Evolutionary conservation across 1,140 invertebrate species (phyloP).

Genomic region (Ips typographus): DNA sequence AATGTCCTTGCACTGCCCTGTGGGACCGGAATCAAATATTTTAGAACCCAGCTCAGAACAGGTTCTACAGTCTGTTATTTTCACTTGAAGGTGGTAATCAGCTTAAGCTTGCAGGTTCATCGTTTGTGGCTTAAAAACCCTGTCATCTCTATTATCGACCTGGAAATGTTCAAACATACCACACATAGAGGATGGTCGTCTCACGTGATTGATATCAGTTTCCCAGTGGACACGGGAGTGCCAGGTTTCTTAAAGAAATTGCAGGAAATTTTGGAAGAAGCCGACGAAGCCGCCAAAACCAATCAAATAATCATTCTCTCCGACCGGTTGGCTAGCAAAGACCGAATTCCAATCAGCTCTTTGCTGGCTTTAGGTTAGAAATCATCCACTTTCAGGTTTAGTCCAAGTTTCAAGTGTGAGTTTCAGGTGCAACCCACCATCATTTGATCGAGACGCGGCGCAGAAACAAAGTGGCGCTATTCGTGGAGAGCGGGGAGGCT

Average conservation of each 20-base stretch:
- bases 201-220: constrained; percentile 89
- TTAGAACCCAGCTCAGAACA: constrained; percentile 86
- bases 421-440: constrained; percentile 85
- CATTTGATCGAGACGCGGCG: constrained; percentile 92
- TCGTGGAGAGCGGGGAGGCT: constrained; percentile 92
- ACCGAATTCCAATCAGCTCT: constrained; percentile 77
- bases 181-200: constrained; percentile 90
- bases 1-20: constrained; percentile 93
- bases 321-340: constrained; percentile 70
- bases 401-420: background rate
- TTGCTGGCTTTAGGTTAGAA: constrained; percentile 75
- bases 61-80: constrained; percentile 35
- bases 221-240: constrained; percentile 69
- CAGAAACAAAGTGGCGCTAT: constrained; percentile 93
- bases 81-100: background rate
- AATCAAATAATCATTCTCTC: constrained; percentile 89
- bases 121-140: constrained; percentile 93
- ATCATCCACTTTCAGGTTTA: background rate
- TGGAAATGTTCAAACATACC: constrained; percentile 84
- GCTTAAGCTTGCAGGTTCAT: constrained; percentile 63
- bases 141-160: constrained; percentile 87
- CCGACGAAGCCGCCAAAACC: constrained; percentile 77
- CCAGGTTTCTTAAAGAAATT: constrained; percentile 77
- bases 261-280: constrained; percentile 78
- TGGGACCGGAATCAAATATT: constrained; percentile 93